Evolutionary conservation across 2,797 vertebrate species (phyloP).

Genomic region (Gymnothorax javanicus): DNA sequence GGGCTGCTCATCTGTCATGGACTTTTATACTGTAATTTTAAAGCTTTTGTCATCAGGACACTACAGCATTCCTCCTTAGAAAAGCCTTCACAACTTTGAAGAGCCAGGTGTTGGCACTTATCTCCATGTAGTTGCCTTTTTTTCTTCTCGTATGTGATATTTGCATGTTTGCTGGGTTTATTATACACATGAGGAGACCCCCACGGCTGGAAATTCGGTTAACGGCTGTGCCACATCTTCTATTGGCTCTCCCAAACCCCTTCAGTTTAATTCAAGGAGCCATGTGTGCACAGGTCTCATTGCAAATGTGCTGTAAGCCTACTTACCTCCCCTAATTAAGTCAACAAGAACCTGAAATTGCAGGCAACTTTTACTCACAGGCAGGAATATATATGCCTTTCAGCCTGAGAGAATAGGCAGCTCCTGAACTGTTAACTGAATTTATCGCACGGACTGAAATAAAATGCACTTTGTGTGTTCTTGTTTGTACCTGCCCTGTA

Average conservation of each 20-base stretch:
- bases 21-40: background rate
- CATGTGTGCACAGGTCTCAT: background rate
- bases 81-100: background rate
- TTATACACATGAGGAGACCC: background rate
- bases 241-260: background rate
- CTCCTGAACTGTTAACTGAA: background rate
- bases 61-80: slow-evolving; percentile 8
- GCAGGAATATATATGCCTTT: background rate
- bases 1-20: background rate
- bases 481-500: background rate
- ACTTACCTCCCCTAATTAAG: background rate
- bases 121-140: background rate
- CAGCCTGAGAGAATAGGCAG: background rate
- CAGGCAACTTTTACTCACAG: background rate
- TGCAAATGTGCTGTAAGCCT: background rate
- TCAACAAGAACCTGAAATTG: background rate
- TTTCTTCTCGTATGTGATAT: background rate
- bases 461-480: background rate
- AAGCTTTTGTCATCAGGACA: slow-evolving; percentile 1
- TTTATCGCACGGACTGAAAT: background rate
- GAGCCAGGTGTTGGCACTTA: background rate
- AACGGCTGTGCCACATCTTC: background rate
- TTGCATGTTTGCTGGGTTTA: background rate
- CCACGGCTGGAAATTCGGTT: background rate
- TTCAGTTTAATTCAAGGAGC: background rate